These are phyloP conservation scores for Diglossa brunneiventris DNA, from an alignment of 2,113 vertebrate species.

Conservation along the genomic window DNA sequence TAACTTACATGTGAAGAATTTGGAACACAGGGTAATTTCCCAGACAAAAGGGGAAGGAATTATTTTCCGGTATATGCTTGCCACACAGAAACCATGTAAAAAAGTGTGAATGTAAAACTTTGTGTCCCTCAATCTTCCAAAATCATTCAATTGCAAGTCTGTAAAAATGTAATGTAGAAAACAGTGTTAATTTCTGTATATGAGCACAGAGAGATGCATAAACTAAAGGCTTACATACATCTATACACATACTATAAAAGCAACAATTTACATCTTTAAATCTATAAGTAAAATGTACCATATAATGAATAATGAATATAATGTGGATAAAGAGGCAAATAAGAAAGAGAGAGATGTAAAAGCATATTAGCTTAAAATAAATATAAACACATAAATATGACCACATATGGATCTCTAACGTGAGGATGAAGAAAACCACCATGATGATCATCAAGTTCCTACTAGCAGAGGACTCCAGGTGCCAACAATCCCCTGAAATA, in stretches of 20 bases:
- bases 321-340: neutral
- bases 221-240: neutral
- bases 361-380: neutral
- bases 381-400: neutral
- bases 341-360: neutral
- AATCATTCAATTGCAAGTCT: neutral
- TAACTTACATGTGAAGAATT: neutral
- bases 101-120: neutral
- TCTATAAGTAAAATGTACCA: neutral
- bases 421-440: neutral
- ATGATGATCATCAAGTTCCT: neutral
- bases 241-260: neutral
- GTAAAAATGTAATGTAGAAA: neutral
- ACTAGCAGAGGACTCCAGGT: neutral
- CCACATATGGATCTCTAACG: fast-evolving
- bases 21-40: neutral
- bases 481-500: neutral
- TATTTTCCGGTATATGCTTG: neutral
- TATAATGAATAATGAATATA: neutral
- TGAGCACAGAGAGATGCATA: neutral
- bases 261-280: neutral
- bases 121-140: neutral
- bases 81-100: neutral
- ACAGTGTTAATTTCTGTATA: neutral
- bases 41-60: neutral